A percentile compares a stretch with the other conserved stretches of the same genome.
Conservation (phyloP, 2,113 vertebrate species). For the zebrafish (Danio rerio) region GRCz12tu NC_133197.1:13859501-13860000, state of each 20-base stretch:
- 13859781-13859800: background rate
- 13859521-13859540: background rate
- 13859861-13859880: conserved; percentile 21
- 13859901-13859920: conserved; percentile 78
- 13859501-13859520: background rate
- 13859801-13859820: conserved; percentile 39
- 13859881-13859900: conserved; percentile 78
- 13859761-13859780: conserved; percentile 37
- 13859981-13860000: conserved; percentile 66
- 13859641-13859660: conserved; percentile 4
- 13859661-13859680: conserved; percentile 10
- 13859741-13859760: conserved; percentile 35
- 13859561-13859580: background rate
- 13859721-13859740: conserved; percentile 30
- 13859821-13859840: conserved; percentile 40
- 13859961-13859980: conserved; percentile 83
- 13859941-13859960: conserved; percentile 78
- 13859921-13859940: conserved; percentile 79
- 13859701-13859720: background rate
- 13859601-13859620: background rate
- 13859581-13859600: background rate
- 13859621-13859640: background rate
- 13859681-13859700: conserved; percentile 22
- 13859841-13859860: background rate
- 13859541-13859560: background rate